These are phyloP conservation scores for Parnassius smintheus DNA, from an alignment of 2,888 invertebrate species.

Conservation along the genomic window DNA sequence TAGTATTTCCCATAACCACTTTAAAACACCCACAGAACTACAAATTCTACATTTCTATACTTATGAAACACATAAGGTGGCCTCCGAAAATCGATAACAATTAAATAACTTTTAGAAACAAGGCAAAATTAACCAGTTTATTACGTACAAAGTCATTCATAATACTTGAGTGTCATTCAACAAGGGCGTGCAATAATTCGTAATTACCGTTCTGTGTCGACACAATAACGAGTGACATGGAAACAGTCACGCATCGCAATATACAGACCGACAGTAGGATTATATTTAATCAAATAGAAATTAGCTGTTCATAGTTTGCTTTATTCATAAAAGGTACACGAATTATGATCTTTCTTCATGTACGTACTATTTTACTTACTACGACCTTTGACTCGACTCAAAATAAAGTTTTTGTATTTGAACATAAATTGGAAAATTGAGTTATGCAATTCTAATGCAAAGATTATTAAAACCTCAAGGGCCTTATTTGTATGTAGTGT, in stretches of 20 bases:
- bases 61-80: too few species aligned
- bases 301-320: neutral
- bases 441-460: too few species aligned
- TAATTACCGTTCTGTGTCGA: constrained; percentile 14
- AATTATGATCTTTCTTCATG: neutral
- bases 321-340: neutral
- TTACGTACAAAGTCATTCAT: constrained; percentile 8
- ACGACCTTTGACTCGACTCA: too few species aligned
- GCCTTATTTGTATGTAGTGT: too few species aligned
- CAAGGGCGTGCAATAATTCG: constrained; percentile 22
- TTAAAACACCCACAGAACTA: too few species aligned
- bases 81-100: constrained; percentile 84
- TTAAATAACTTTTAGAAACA: neutral
- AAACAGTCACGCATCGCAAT: constrained; percentile 20
- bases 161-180: constrained; percentile 20
- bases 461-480: too few species aligned
- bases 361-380: too few species aligned
- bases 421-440: too few species aligned
- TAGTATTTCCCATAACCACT: too few species aligned
- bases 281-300: neutral
- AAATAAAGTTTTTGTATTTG: too few species aligned
- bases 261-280: neutral
- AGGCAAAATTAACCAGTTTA: constrained; percentile 10
- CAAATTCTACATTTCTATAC: too few species aligned
- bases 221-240: constrained; percentile 18